Conservation (phyloP, 2,113 vertebrate genomes). For the Chloropsis hardwickii region DNA sequence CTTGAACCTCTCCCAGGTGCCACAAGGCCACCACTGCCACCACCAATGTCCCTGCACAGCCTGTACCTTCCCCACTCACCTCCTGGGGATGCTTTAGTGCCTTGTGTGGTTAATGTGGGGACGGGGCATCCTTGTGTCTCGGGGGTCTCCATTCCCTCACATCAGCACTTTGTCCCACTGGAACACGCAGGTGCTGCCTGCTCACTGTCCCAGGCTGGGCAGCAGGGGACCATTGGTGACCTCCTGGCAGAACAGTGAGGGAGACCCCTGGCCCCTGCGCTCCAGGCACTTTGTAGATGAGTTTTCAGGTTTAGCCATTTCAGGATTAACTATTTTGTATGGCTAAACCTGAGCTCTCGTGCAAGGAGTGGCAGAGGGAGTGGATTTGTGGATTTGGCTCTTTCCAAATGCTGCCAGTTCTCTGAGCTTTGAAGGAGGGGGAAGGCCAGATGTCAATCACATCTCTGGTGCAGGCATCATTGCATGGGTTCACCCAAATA, state of each 20-base stretch:
- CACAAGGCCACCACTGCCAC: background rate
- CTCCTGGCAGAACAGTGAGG: background rate
- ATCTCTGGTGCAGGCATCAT: background rate
- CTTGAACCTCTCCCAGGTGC: background rate
- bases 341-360: background rate
- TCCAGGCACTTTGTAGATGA: background rate
- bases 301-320: background rate
- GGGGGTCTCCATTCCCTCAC: fast-evolving
- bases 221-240: background rate
- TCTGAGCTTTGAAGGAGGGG: background rate
- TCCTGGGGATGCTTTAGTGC: background rate
- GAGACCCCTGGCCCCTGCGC: fast-evolving
- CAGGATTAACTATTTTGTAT: background rate
- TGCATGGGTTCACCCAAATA: background rate
- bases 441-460: fast-evolving
- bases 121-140: fast-evolving
- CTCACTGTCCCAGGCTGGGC: background rate
- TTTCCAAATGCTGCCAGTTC: background rate
- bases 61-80: background rate
- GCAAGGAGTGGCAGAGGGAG: background rate
- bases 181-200: background rate
- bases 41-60: fast-evolving
- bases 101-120: fast-evolving
- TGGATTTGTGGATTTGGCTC: background rate
- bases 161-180: background rate